phyloP scores from a whole-genome alignment of 2,888 invertebrate genomes.

The Epistrophella euchroma region DNA sequence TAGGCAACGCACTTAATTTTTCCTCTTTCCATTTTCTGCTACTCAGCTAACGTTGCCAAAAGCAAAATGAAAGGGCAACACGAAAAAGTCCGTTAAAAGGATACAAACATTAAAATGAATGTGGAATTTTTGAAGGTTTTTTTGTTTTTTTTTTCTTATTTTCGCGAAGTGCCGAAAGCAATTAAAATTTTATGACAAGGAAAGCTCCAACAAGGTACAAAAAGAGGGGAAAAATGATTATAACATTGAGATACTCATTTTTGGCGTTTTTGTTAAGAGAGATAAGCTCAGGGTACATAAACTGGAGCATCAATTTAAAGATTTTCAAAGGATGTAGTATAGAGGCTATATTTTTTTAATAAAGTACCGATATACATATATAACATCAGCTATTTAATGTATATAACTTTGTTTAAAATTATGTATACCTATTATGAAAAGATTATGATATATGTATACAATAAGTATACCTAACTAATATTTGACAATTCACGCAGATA shows the following conservation, averaged over 20 bases:
- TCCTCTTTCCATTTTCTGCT: slow-evolving; percentile 39
- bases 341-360: not conserved
- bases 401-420: too few relatives aligned
- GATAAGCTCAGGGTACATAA: slow-evolving; percentile 16
- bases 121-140: slow-evolving; percentile 66
- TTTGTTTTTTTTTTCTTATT: slow-evolving; percentile 45
- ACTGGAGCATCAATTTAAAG: slow-evolving; percentile 7
- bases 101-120: slow-evolving; percentile 67
- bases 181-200: slow-evolving; percentile 75
- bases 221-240: slow-evolving; percentile 18
- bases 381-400: not conserved
- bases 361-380: not conserved
- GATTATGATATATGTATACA: too few relatives aligned
- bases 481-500: too few relatives aligned
- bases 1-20: slow-evolving; percentile 72
- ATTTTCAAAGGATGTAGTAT: not conserved
- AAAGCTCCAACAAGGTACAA: slow-evolving; percentile 57
- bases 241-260: slow-evolving; percentile 58
- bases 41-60: slow-evolving; percentile 44
- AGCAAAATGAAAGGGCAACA: slow-evolving; percentile 70
- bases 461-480: too few relatives aligned
- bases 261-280: slow-evolving; percentile 40
- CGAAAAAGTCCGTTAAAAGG: slow-evolving; percentile 72
- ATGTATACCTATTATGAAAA: too few relatives aligned
- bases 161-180: slow-evolving; percentile 74